Evolutionary conservation across 2,797 vertebrate species (phyloP).

Genomic region (Acrossocheilus wenchowensis): DNA sequence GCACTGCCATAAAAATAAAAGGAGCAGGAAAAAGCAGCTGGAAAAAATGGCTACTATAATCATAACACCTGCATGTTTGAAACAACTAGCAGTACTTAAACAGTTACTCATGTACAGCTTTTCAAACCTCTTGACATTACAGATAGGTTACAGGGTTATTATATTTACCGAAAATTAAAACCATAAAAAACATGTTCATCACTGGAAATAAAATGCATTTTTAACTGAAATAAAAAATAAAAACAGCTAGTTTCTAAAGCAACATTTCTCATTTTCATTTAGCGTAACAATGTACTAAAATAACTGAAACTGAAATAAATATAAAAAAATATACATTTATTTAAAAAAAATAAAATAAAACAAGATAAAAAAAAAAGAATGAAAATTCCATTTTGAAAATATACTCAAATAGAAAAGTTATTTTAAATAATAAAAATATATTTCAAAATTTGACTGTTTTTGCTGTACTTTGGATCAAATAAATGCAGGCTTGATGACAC

Average conservation of each 20-base stretch:
- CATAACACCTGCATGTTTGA: slow-evolving; percentile 16
- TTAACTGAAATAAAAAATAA: not conserved
- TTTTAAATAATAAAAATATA: not conserved
- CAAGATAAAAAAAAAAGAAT: too few relatives aligned
- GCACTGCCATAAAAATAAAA: slow-evolving; percentile 30
- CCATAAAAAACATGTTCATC: not conserved
- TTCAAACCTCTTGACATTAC: not conserved
- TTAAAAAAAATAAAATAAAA: too few relatives aligned
- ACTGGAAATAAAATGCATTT: not conserved
- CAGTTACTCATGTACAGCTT: not conserved
- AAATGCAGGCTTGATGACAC: not conserved
- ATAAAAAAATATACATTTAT: too few relatives aligned
- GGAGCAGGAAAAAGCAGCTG: slow-evolving; percentile 12
- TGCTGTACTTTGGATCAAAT: not conserved
- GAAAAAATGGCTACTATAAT: slow-evolving; percentile 9
- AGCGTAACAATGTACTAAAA: too few relatives aligned
- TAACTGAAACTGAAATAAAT: too few relatives aligned
- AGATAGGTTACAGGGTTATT: not conserved
- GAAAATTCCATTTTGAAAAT: not conserved
- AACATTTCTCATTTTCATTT: too few relatives aligned
- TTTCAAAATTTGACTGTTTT: not conserved
- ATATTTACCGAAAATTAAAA: not conserved
- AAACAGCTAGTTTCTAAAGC: not conserved
- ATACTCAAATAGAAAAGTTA: not conserved
- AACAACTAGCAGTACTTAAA: slow-evolving; percentile 19